Conservation (phyloP, 2,797 vertebrate genomes). For the Molossus alvarezi region DNA sequence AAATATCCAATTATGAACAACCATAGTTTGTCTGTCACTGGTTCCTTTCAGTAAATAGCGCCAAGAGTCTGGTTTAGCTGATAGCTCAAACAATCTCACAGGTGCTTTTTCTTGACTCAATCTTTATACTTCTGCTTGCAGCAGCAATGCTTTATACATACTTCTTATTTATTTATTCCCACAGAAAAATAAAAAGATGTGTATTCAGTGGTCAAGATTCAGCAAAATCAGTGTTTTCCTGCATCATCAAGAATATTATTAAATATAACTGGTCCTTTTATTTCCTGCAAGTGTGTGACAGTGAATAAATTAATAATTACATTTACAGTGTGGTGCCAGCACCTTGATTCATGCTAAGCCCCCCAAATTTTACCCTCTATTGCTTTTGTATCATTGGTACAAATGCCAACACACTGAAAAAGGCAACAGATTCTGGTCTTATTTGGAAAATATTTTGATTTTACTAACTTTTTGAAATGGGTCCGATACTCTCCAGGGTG, state of each 20-base stretch:
- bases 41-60: background rate
- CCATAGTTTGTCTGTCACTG: background rate
- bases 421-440: background rate
- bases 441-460: constrained; percentile 6
- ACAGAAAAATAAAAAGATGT: background rate
- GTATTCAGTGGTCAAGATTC: background rate
- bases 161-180: background rate
- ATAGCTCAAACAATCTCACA: background rate
- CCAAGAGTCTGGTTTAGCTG: background rate
- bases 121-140: background rate
- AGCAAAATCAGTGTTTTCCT: constrained; percentile 21
- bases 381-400: background rate
- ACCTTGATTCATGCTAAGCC: background rate
- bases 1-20: background rate
- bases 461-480: background rate
- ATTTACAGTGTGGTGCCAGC: background rate
- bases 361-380: background rate
- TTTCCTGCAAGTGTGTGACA: background rate
- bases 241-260: background rate
- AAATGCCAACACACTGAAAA: background rate
- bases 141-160: background rate
- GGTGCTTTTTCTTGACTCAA: background rate
- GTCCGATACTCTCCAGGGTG: background rate
- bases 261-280: background rate
- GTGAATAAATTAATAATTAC: background rate